Conservation (phyloP, 2,888 invertebrate species). For the Parapristionchus giblindavisi region DNA sequence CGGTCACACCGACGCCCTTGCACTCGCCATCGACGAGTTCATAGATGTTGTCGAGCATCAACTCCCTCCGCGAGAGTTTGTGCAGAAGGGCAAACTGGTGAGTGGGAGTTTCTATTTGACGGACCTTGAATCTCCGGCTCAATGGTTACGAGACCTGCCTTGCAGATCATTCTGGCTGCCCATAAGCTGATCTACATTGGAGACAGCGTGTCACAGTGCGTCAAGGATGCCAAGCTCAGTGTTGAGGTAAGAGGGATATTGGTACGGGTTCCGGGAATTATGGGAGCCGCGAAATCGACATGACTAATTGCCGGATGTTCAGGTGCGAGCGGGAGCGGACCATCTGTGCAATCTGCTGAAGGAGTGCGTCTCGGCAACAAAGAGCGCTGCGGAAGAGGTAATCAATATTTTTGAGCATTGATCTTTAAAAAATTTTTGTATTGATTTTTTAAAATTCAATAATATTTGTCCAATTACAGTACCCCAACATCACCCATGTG, state of each 20-base stretch:
- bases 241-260: conserved; percentile 29
- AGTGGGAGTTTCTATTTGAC: conserved; percentile 66
- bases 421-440: not conserved
- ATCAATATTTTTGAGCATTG: not conserved
- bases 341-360: conserved; percentile 82
- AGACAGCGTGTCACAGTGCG: conserved; percentile 82
- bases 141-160: not conserved
- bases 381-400: conserved; percentile 85
- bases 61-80: conserved; percentile 89
- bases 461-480: conserved; percentile 70
- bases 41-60: conserved; percentile 89
- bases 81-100: conserved; percentile 92
- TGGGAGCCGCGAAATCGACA: not conserved
- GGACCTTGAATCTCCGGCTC: not conserved
- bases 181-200: conserved; percentile 93
- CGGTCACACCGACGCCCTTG: conserved; percentile 84
- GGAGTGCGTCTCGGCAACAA: conserved; percentile 85
- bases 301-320: not conserved
- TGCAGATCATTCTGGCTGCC: conserved; percentile 80
- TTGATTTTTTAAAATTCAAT: no score
- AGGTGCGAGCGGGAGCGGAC: conserved; percentile 46
- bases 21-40: conserved; percentile 90
- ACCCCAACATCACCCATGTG: conserved; percentile 88
- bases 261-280: not conserved
- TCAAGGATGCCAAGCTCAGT: conserved; percentile 41